Evolutionary conservation across 2,888 invertebrate genomes (phyloP), one percentile per base, ranked within the genome.

Genomic region (Cephus rjabovi): DNA sequence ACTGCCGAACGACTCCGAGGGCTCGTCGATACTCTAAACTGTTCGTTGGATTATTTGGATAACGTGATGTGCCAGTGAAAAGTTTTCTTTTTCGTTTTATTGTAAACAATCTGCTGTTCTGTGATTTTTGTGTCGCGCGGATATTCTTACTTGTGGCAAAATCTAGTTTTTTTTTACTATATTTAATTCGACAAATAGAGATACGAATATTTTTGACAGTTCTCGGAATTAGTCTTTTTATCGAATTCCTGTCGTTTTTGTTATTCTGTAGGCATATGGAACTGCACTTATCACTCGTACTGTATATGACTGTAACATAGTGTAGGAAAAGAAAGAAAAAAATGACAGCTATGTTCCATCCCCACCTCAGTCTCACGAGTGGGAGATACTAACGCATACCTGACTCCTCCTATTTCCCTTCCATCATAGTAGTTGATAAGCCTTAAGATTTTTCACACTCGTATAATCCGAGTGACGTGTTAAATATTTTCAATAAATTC

Each of bases 361-460:
- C 88, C 86, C 86, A 83, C 84, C 56, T 56, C 56, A 56, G 1
- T 9, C 15, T 56, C 23, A 15, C 9, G 77, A 76, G 80, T 81
- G 83, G 80, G 74, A 81, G 76, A 83, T 74, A 83, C 83, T 77
- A 83, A 81, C 80, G 82, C 81, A 23, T 56, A 80, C 84, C 83
- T 84, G 86, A 81, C 88, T 88, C 88, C 88, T 87, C 88, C 88
- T 84, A 80, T 80, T 79, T 80, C 79, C 82, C 83, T 83, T 83
- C 85, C 84, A 80, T 77, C 74, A 80, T 56, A 56, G 33, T 73
- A 56, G 40, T 37, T 69, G 56, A 9, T 56, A 6, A 56, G 9
- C 9, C 56, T 56, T 23, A 56, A 56, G 56, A 23, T 56, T 23
- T 56, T 56, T 56, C 56, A 56, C 56, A 56, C 56, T 23, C 9